Base-by-base conservation (phyloP, 2,888 invertebrate genomes). In the Sarcophaga carnaria region DNA sequence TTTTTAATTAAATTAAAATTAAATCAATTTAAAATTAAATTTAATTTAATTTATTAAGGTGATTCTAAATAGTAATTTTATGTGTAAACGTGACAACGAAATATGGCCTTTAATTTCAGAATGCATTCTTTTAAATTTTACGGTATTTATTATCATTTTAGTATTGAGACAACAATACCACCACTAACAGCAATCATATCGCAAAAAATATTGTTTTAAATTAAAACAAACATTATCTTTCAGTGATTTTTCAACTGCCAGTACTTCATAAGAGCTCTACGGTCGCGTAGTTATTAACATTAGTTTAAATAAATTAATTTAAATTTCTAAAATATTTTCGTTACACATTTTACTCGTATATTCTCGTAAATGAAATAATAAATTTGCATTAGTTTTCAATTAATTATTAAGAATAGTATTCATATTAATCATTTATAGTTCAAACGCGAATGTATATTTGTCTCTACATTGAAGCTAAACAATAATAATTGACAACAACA, bases 181-280 rank as follows among this genome's bases (percentile, higher is more conserved):
- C 49, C 77, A 60, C 49, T 49, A 74, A 6, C 59, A 70, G n/a
- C 49, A 86, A 54, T 20, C 20, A 67, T 10, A 63, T 69, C 45
- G 17, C n/a, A 66, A 67, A 66, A 71, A 54, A 59, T 45, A 72
- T 69, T 37, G 47, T 62, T 62, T 47, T 37, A 60, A 60, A 37
- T 63, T 25, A 63, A 69, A 80, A 49, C 20, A 77, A 84, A 82
- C 75, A 83, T 14, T 47, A 78, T 8, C 64, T 77, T 64, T 66
- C n/a, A 70, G 49, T 76, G 64, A 85, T 66, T 82, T 83, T 70
- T 14, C 37, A 82, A 69, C 63, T 64, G 85, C 49, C 85, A 84
- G 67, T 71, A 63, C 71, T 87, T 83, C 64, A 80, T 66, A n/a
- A 63, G 64, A 80, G 80, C 77, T 71, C 54, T 60, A 45, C 64